A percentile compares a stretch with the other conserved stretches of the same genome.
phyloP scores from a whole-genome alignment of 1,140 invertebrate species.

The Tetragnatha versicolor region DNA sequence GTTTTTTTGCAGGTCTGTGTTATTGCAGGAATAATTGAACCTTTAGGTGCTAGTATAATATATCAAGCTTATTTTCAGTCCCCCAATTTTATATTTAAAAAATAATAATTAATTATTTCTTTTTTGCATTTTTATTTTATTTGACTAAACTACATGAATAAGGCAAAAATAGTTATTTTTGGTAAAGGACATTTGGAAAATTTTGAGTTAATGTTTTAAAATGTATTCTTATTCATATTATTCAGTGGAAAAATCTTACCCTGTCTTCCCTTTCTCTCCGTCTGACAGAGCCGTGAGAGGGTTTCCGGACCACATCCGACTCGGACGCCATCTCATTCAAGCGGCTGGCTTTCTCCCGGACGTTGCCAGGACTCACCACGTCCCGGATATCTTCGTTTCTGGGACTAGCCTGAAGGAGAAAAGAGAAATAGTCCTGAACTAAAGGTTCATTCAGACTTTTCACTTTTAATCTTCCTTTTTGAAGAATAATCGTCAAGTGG shows the following conservation, averaged over 20 bases:
- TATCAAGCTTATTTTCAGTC: too few relatives aligned
- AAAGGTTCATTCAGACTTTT: neutral
- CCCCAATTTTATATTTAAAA: too few relatives aligned
- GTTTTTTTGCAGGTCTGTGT: too few relatives aligned
- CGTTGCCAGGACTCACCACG: constrained; percentile 65
- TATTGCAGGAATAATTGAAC: too few relatives aligned
- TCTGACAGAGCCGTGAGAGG: neutral
- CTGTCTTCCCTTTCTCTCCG: constrained; percentile 42
- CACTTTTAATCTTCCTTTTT: too few relatives aligned
- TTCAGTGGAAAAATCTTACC: constrained; percentile 16
- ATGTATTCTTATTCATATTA: neutral
- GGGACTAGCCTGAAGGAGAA: constrained; percentile 26
- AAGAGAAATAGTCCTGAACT: neutral
- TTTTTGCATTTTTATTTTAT: too few relatives aligned
- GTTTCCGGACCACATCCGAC: constrained; percentile 66
- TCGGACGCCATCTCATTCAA: constrained; percentile 89
- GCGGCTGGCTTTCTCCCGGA: constrained; percentile 89
- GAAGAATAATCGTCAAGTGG: too few relatives aligned
- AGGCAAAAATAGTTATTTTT: too few relatives aligned
- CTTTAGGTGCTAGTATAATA: too few relatives aligned
- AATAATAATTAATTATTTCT: too few relatives aligned
- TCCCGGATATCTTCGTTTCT: constrained; percentile 57
- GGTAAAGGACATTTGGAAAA: too few relatives aligned
- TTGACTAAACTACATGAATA: too few relatives aligned
- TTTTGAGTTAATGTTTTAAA: neutral